Evolutionary conservation across 2,888 invertebrate species (phyloP).

Genomic region (Andrena marginata): DNA sequence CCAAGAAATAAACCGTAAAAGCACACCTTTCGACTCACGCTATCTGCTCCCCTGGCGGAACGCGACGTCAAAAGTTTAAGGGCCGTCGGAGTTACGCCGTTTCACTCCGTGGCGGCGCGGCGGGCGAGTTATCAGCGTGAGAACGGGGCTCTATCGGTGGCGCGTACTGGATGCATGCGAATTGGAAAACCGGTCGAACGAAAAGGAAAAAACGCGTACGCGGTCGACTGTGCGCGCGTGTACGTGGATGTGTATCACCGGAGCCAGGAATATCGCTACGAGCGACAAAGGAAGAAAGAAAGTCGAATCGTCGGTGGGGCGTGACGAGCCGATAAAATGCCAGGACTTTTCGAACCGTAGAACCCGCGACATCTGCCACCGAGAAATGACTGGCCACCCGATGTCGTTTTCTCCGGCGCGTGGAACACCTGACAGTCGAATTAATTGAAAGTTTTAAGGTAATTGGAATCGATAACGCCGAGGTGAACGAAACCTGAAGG

Average conservation of each 20-base stretch:
- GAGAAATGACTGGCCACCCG: slow-evolving; percentile 64
- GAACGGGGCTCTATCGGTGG: slow-evolving; percentile 50
- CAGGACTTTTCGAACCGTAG: slow-evolving; percentile 68
- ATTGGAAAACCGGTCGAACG: slow-evolving; percentile 70
- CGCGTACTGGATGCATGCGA: slow-evolving; percentile 50
- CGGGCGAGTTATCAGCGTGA: slow-evolving; percentile 56
- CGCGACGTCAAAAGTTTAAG: slow-evolving; percentile 14
- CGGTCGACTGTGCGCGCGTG: neutral
- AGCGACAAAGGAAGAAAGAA: slow-evolving; percentile 72
- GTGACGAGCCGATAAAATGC: slow-evolving; percentile 82
- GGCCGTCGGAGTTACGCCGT: slow-evolving; percentile 7
- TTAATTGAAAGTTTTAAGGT: slow-evolving; percentile 81
- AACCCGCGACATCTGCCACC: slow-evolving; percentile 67
- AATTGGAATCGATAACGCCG: slow-evolving; percentile 78
- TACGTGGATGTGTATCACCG: neutral
- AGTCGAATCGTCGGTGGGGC: slow-evolving; percentile 79
- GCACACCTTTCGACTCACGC: neutral
- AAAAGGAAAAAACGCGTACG: slow-evolving; percentile 15
- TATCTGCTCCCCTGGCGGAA: neutral
- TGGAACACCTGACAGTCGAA: slow-evolving; percentile 76
- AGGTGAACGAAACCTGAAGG: slow-evolving; percentile 57
- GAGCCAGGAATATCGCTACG: slow-evolving; percentile 13
- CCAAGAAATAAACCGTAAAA: too few species aligned
- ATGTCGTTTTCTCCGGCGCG: slow-evolving; percentile 59
- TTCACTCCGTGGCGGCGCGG: slow-evolving; percentile 32